These are phyloP conservation scores for Chiridota heheva DNA, from an alignment of 35 echinoderm and acorn worm species.

Conservation along the genomic window DNA sequence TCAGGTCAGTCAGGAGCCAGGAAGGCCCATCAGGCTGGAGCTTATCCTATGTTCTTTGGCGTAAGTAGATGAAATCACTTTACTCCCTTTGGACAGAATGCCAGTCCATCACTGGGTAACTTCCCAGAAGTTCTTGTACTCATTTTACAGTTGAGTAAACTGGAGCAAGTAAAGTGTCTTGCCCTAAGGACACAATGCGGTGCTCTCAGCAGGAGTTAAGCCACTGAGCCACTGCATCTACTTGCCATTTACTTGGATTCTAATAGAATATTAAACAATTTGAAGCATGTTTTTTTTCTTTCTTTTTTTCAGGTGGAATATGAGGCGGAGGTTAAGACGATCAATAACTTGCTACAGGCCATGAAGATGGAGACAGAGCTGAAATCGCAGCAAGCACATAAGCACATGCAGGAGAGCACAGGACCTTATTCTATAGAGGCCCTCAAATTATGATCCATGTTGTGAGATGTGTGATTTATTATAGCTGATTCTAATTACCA, in stretches of 20 bases:
- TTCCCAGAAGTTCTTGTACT: neutral
- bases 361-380: neutral
- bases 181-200: neutral
- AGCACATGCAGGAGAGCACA: neutral
- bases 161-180: neutral
- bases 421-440: neutral
- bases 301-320: neutral
- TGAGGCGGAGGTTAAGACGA: neutral
- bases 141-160: neutral
- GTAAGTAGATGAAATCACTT: too few relatives aligned
- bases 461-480: too few relatives aligned
- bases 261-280: too few relatives aligned
- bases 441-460: conserved; percentile 21
- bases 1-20: too few relatives aligned
- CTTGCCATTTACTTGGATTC: neutral
- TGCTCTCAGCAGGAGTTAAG: neutral
- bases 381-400: too few relatives aligned
- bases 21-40: too few relatives aligned
- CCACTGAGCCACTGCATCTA: neutral
- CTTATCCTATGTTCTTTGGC: too few relatives aligned
- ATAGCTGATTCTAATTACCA: too few relatives aligned
- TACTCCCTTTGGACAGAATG: too few relatives aligned
- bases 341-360: conserved; percentile 12
- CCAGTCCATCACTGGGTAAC: too few relatives aligned
- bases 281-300: neutral